Evolutionary conservation across 1,140 invertebrate species (phyloP).

Genomic region (Sipha flava): DNA sequence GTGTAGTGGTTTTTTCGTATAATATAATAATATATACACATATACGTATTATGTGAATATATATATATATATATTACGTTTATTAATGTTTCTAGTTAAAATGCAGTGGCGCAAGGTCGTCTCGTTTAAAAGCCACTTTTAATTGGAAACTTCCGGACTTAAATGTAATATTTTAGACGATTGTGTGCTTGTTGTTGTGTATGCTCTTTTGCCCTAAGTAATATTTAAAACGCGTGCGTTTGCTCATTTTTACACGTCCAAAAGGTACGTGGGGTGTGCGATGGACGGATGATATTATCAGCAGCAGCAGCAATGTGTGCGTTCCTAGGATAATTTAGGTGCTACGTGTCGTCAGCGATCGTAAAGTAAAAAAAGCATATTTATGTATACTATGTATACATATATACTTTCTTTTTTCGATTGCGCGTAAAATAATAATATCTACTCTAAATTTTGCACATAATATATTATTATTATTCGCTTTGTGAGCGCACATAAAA

Average conservation of each 20-base stretch:
- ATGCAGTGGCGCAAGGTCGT: neutral
- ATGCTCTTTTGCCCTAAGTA: neutral
- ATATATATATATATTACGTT: neutral
- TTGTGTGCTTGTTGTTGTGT: neutral
- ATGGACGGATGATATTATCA: neutral
- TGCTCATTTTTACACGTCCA: neutral
- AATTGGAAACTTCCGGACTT: constrained; percentile 3
- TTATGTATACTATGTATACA: too few relatives aligned
- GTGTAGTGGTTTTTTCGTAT: too few relatives aligned
- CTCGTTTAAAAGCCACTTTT: neutral
- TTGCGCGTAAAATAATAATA: neutral
- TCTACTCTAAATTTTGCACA: neutral
- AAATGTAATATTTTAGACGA: neutral
- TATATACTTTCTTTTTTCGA: neutral
- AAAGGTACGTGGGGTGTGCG: neutral
- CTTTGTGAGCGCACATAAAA: neutral
- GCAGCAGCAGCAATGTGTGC: neutral
- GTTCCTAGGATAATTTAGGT: neutral
- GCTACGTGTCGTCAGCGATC: neutral
- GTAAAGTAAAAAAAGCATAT: too few relatives aligned
- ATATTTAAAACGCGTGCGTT: neutral
- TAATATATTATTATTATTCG: neutral
- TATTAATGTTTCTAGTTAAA: neutral
- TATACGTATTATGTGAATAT: too few relatives aligned
- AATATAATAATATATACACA: too few relatives aligned